Base-by-base conservation (phyloP, 2,113 vertebrate genomes). In the Sialia sialis region DNA sequence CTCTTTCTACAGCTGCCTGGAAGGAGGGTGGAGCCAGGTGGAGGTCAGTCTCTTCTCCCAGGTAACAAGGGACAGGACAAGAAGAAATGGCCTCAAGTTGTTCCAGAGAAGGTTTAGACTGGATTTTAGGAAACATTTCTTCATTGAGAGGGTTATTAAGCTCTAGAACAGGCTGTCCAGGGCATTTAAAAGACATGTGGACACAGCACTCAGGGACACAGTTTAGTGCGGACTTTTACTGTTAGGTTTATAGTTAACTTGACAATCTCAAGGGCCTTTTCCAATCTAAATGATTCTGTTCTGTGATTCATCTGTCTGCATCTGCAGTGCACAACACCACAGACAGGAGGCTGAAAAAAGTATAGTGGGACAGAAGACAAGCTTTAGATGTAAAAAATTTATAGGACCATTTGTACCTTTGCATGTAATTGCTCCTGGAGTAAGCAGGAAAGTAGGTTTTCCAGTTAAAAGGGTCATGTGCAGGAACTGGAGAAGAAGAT, bases 11-110 rank as follows among this genome's bases (percentile, higher is more conserved):
- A 70, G 10, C 19, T 5, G 11, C 25, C 12, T 59, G 52, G 67
- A 67, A 79, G 22, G 30, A 43, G 7, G 20, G 0, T 64, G 44
- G 18, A 68, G 36, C 0, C 2, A 69, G 25, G 38, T 30, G 15
- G 41, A 15, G 2, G 5, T 51, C 0, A 0, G 10, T 41, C 76
- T 74, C 41, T 54, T 82, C 46, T 83, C 18, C 2, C 4, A 72
- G 5, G 16, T 41, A 44, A n/a, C 21, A 9, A 52, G 25, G 0
- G 4, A 83, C 1, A 54, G 16, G 11, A 83, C 2, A 3, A 59
- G 13, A 72, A 19, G 32, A 76, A 80, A 86, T 3, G 11, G 19
- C 32, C 32, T 63, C 48, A 80, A 25, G 43, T 49, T 87, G 22
- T 2, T 0, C 12, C 27, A 66, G 8, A 21, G 26, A 29, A 84